These are phyloP conservation scores for Mormyrops boulengeri DNA, from an alignment of 2,797 vertebrate species.

Conservation along the genomic window DNA sequence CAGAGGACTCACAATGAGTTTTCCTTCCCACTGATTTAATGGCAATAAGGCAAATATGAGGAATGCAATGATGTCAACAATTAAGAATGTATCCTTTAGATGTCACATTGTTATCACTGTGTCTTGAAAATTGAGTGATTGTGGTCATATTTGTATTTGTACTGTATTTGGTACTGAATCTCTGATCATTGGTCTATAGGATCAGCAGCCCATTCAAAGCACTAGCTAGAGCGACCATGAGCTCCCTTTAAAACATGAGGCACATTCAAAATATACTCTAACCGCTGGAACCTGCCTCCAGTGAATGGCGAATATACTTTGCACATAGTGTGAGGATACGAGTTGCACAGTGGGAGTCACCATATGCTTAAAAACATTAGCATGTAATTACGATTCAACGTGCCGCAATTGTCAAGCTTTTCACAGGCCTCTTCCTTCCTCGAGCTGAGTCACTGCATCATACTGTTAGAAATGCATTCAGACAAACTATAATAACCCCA, in stretches of 20 bases:
- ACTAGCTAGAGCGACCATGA: not conserved
- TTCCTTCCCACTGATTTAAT: not conserved
- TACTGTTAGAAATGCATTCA: not conserved
- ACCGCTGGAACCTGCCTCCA: not conserved
- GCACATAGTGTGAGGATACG: not conserved
- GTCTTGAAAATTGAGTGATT: not conserved
- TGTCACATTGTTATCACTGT: not conserved
- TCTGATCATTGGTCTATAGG: not conserved
- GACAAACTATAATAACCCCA: not conserved
- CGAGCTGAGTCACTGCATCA: not conserved
- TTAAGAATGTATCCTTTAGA: not conserved
- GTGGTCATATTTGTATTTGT: not conserved
- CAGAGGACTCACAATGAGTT: not conserved
- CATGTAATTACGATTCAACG: not conserved
- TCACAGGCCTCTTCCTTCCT: not conserved
- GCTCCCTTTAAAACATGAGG: not conserved
- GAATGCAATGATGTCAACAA: not conserved
- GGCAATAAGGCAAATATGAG: not conserved
- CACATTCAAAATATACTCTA: not conserved
- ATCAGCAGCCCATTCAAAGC: not conserved
- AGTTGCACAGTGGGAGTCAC: not conserved
- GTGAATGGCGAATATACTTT: not conserved
- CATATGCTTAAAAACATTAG: not conserved
- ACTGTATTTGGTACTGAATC: not conserved
- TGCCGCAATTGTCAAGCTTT: not conserved